Evolutionary conservation across 1,140 invertebrate species (phyloP).

Genomic region (Lucilia sericata): DNA sequence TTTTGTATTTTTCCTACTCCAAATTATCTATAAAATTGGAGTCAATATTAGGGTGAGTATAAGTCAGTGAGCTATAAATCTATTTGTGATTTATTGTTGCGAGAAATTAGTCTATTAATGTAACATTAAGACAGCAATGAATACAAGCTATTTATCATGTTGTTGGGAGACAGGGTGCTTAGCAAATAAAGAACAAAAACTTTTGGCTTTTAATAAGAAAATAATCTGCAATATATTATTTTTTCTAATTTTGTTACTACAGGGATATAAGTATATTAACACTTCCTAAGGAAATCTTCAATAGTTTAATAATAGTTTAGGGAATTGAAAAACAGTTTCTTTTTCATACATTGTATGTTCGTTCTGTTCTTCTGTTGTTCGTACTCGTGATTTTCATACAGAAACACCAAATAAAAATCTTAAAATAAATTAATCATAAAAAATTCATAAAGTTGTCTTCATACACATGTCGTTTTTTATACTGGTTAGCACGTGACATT

Average conservation of each 20-base stretch:
- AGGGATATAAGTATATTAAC: constrained; percentile 3
- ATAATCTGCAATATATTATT: not conserved
- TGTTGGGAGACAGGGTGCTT: not conserved
- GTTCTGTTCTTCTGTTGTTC: not conserved
- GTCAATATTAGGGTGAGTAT: not conserved
- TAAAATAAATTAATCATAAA: constrained; percentile 40
- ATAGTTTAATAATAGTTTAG: constrained; percentile 29
- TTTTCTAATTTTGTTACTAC: no score
- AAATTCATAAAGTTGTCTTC: constrained; percentile 33
- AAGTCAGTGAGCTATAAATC: constrained; percentile 19
- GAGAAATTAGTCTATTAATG: constrained; percentile 22
- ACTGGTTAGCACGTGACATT: constrained; percentile 19
- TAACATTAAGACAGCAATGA: constrained; percentile 39
- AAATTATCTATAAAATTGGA: not conserved
- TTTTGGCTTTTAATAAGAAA: not conserved
- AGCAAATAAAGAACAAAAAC: not conserved
- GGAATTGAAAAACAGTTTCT: not conserved
- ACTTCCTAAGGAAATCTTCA: not conserved
- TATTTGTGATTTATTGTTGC: constrained; percentile 34
- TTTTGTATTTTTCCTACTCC: not conserved
- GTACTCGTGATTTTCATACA: not conserved
- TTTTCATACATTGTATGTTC: no score
- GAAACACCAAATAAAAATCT: not conserved
- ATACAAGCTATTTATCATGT: constrained; percentile 28
- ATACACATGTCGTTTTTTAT: not conserved